phyloP scores from a whole-genome alignment of 2,113 vertebrate genomes.

The Cyprinodon brontotheroides region DNA sequence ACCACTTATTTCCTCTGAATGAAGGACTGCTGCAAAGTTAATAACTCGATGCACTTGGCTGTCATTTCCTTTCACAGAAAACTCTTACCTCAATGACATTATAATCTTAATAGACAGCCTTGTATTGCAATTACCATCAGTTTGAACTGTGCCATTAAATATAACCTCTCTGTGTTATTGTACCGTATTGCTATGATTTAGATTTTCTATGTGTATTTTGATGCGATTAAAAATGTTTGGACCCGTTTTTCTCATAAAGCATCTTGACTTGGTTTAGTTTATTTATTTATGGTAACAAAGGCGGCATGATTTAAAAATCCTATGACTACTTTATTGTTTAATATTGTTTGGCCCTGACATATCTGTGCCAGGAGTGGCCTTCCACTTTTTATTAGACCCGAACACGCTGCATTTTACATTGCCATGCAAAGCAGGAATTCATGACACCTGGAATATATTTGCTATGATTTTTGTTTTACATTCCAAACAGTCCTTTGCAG shows the following conservation, averaged over 20 bases:
- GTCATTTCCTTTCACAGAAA: not conserved
- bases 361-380: too few relatives aligned
- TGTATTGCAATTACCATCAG: not conserved
- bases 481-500: not conserved
- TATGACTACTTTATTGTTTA: too few relatives aligned
- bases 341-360: too few relatives aligned
- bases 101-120: not conserved
- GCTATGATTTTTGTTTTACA: not conserved
- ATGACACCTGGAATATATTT: not conserved
- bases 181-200: not conserved
- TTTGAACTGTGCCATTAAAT: not conserved
- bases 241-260: not conserved
- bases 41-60: not conserved
- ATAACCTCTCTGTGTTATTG: not conserved
- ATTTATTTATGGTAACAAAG: too few relatives aligned
- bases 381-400: too few relatives aligned
- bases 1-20: not conserved
- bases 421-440: not conserved
- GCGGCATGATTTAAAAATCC: too few relatives aligned
- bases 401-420: too few relatives aligned
- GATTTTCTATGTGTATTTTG: not conserved
- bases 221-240: not conserved
- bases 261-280: too few relatives aligned
- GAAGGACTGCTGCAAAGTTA: not conserved
- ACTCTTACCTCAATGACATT: not conserved